Percentiles rank a stretch among this genome's conserved stretches.
These are phyloP conservation scores for Megalonaias nervosa DNA, from an alignment of 1,140 invertebrate species.

Conservation along the genomic window DNA sequence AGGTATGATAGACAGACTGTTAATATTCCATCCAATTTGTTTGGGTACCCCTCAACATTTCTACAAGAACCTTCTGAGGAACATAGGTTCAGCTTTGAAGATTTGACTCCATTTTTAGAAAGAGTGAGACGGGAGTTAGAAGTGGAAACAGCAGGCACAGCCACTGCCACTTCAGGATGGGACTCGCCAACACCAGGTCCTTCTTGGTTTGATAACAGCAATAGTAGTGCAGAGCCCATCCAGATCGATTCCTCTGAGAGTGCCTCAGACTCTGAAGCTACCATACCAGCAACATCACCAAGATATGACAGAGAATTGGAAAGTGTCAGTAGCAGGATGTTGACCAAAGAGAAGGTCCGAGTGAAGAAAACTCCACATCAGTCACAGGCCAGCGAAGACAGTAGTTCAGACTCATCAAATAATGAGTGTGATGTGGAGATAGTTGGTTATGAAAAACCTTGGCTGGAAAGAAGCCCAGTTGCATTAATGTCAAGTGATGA, in stretches of 20 bases:
- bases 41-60: not conserved
- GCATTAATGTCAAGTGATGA: constrained; percentile 62
- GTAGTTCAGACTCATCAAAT: not conserved
- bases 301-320: not conserved
- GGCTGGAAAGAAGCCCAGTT: constrained; percentile 73
- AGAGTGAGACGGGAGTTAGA: constrained; percentile 2
- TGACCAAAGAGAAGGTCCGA: constrained; percentile 1
- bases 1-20: not conserved
- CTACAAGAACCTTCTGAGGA: constrained; percentile 17
- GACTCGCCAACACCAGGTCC: constrained; percentile 62
- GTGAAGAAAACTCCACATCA: constrained; percentile 1
- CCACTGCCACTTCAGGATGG: constrained; percentile 49
- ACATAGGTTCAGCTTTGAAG: constrained; percentile 22
- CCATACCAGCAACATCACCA: constrained; percentile 25
- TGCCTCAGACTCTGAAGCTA: constrained; percentile 4
- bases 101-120: constrained; percentile 1
- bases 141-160: constrained; percentile 7
- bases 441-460: constrained; percentile 73
- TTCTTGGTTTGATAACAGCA: constrained; percentile 31
- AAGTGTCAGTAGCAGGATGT: not conserved
- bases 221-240: constrained; percentile 12
- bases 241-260: not conserved
- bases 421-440: constrained; percentile 53
- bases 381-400: constrained; percentile 4
- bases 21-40: not conserved